Evolutionary conservation across 2,888 invertebrate species (phyloP).

Genomic region (Eutolmus rufibarbis): DNA sequence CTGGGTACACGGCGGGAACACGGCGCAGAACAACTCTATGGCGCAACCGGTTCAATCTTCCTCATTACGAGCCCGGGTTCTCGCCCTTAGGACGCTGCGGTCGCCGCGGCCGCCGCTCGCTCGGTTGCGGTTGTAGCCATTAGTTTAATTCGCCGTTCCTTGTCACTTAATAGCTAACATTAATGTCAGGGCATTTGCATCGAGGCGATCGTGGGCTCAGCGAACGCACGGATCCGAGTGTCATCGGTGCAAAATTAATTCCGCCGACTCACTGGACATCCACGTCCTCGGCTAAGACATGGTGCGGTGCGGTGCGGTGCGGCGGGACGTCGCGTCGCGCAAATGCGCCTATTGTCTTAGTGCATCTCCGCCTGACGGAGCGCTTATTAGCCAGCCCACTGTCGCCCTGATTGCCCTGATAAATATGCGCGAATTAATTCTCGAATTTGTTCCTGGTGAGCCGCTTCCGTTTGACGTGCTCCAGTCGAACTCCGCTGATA

Average conservation of each 20-base stretch:
- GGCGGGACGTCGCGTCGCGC: neutral
- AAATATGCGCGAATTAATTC: constrained; percentile 22
- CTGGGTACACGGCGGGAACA: neutral
- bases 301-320: neutral
- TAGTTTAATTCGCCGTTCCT: constrained; percentile 44
- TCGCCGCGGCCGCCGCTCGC: neutral
- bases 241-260: constrained; percentile 44
- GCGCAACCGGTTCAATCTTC: constrained; percentile 20
- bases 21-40: constrained; percentile 9
- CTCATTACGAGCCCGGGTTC: neutral
- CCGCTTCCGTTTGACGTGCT: neutral
- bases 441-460: constrained; percentile 9
- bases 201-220: constrained; percentile 42
- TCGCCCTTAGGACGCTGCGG: neutral
- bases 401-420: constrained; percentile 25
- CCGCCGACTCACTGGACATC: neutral
- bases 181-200: constrained; percentile 45
- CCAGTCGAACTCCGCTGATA: neutral
- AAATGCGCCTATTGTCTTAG: neutral
- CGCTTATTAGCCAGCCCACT: neutral
- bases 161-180: constrained; percentile 47
- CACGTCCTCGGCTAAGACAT: neutral
- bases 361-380: neutral
- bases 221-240: constrained; percentile 21
- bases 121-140: constrained; percentile 40